These are phyloP conservation scores for Vannuccia rotundouncinata DNA, from an alignment of 2,888 invertebrate species.

Conservation along the genomic window DNA sequence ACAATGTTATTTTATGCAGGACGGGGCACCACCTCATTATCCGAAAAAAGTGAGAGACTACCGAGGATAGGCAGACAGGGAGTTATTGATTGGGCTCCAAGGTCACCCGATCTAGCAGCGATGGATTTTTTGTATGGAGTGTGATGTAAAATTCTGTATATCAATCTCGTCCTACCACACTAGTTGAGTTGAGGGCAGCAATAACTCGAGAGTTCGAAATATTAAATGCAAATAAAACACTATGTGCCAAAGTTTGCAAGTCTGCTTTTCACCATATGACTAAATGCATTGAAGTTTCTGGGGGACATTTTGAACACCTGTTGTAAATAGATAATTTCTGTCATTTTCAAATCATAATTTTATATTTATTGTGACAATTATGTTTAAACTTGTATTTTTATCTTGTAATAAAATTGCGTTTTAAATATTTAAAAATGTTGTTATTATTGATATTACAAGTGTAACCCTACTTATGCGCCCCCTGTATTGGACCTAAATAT, in stretches of 20 bases:
- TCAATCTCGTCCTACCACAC: background rate
- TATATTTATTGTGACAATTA: conserved; percentile 23
- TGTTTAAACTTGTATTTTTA: conserved; percentile 19
- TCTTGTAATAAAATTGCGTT: conserved; percentile 24
- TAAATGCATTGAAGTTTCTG: conserved; percentile 25
- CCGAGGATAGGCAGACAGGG: conserved; percentile 11
- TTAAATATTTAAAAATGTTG: conserved; percentile 26
- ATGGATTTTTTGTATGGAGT: conserved; percentile 10
- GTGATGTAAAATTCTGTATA: background rate
- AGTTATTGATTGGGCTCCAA: conserved; percentile 12
- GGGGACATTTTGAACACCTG: conserved; percentile 21
- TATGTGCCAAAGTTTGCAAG: conserved; percentile 18
- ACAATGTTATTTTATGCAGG: background rate
- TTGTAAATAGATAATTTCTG: conserved; percentile 26
- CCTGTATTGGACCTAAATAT: too few relatives aligned
- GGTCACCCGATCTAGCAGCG: conserved; percentile 18
- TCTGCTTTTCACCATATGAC: conserved; percentile 23
- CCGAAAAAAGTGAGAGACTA: conserved; percentile 2
- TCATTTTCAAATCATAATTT: conserved; percentile 26
- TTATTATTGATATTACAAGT: conserved; percentile 19
- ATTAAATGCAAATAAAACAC: background rate
- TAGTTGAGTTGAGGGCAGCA: background rate
- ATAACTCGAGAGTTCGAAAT: conserved; percentile 1
- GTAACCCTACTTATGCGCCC: conserved; percentile 14
- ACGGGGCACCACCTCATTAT: conserved; percentile 20